Percentiles rank a stretch among this genome's conserved stretches.
phyloP scores from a whole-genome alignment of 2,797 vertebrate species.

The Xenops minutus region DNA sequence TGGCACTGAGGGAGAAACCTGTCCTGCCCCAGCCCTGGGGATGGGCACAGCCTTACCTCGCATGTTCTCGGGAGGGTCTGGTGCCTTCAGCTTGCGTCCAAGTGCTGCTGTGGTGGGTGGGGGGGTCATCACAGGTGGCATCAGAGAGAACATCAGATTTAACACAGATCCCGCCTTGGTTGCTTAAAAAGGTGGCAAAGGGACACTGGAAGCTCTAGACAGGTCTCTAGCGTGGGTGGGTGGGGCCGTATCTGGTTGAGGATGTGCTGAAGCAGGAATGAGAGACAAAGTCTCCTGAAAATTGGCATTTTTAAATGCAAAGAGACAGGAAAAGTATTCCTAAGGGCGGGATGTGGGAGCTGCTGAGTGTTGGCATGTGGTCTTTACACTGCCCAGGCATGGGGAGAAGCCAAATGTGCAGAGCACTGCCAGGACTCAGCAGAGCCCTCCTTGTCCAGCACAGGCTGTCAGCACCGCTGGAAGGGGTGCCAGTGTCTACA shows the following conservation, averaged over 20 bases:
- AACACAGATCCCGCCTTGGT: not conserved
- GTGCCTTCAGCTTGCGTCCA: slow-evolving; percentile 13
- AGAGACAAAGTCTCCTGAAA: not conserved
- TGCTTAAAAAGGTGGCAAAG: not conserved
- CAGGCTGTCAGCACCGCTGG: not conserved
- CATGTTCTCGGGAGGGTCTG: slow-evolving; percentile 47
- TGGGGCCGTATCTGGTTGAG: not conserved
- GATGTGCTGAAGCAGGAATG: not conserved
- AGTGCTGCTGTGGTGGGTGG: not conserved
- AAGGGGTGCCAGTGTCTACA: not conserved
- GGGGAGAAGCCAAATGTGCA: not conserved
- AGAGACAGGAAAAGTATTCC: not conserved
- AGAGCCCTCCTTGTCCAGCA: not conserved
- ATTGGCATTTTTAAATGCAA: not conserved
- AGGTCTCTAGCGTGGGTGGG: not conserved
- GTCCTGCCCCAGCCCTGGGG: not conserved
- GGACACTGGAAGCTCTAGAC: not conserved
- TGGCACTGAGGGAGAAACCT: not conserved
- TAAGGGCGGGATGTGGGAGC: not conserved
- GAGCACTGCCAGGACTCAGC: not conserved
- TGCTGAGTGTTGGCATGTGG: not conserved
- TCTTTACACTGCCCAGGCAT: not conserved
- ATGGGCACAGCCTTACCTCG: slow-evolving; percentile 48
- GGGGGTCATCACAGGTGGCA: not conserved
- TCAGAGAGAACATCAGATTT: slow-evolving; percentile 27